These are phyloP conservation scores for Halocaridina rubra DNA, from an alignment of 2,888 invertebrate genomes.

Conservation along the genomic window DNA sequence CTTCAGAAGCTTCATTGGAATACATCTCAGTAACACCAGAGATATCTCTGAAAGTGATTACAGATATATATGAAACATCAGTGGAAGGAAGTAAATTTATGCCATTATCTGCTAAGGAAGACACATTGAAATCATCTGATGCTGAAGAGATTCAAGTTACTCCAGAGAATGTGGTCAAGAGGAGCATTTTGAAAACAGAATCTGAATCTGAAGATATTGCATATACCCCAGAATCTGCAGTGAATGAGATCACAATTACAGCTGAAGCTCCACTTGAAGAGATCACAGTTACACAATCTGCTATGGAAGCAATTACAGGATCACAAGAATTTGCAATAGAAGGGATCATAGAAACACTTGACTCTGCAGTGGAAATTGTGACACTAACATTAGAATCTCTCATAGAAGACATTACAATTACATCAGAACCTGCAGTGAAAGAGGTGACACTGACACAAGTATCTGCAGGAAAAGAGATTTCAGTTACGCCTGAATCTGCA, in stretches of 20 bases:
- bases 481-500: not conserved
- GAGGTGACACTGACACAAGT: too few species aligned
- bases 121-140: not conserved
- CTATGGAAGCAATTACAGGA: not conserved
- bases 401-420: not conserved
- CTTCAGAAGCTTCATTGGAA: not conserved
- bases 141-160: not conserved
- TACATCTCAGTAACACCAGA: too few species aligned
- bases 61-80: not conserved
- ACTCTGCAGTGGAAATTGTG: not conserved
- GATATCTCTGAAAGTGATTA: not conserved
- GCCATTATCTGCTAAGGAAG: not conserved
- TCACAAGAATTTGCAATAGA: not conserved
- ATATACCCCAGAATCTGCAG: not conserved
- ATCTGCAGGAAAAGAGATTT: too few species aligned
- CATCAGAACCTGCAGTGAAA: too few species aligned
- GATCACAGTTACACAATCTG: not conserved
- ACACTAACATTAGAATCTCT: not conserved
- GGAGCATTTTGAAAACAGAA: not conserved
- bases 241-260: not conserved
- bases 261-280: not conserved
- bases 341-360: not conserved
- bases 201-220: not conserved
- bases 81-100: not conserved
- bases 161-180: not conserved